phyloP scores from a whole-genome alignment of 2,797 vertebrate genomes.

The Acomys russatus region DNA sequence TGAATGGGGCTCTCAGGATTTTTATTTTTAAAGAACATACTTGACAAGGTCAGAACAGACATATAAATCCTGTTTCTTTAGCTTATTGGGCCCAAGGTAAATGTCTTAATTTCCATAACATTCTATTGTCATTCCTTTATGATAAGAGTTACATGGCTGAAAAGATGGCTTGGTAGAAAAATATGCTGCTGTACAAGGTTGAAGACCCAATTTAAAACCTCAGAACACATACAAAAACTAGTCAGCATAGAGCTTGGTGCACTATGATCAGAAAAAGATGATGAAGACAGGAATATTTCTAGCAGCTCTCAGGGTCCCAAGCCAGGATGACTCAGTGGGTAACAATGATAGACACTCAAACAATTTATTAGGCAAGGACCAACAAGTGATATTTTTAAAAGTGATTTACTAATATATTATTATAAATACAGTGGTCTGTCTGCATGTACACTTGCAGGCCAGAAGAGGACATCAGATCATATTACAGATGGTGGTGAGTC shows the following conservation, averaged over 20 bases:
- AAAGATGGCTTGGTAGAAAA: neutral
- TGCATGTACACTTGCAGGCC: too few relatives aligned
- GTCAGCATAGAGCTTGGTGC: neutral
- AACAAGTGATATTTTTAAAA: neutral
- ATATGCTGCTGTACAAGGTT: neutral
- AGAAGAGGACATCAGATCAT: too few relatives aligned
- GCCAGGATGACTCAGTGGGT: neutral
- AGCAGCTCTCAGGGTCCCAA: neutral
- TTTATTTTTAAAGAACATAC: neutral
- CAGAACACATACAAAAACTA: neutral
- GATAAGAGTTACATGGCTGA: neutral
- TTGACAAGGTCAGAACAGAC: neutral
- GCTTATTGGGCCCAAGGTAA: neutral
- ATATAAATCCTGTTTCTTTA: neutral
- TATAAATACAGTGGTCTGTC: too few relatives aligned
- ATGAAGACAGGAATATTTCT: neutral
- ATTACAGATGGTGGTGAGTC: too few relatives aligned
- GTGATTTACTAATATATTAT: too few relatives aligned
- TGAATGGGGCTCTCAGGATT: neutral
- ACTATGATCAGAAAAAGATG: neutral
- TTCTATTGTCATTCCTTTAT: neutral
- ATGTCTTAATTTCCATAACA: neutral
- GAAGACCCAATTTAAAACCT: neutral
- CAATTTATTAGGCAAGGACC: neutral
- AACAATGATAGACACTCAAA: neutral